Conservation (phyloP, 2,113 vertebrate species). For the Cryptotis parvus region DNA sequence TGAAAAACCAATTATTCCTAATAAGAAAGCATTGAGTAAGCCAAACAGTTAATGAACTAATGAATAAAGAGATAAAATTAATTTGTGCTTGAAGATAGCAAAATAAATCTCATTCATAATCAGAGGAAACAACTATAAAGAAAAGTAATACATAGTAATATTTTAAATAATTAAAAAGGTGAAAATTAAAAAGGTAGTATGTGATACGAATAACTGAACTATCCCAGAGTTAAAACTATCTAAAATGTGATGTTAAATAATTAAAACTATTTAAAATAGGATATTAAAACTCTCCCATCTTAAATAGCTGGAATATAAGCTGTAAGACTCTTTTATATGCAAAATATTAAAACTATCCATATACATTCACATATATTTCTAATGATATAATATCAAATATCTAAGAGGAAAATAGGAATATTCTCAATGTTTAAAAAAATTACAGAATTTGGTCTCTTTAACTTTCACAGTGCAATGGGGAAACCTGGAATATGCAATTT, state of each 20-base stretch:
- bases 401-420: neutral
- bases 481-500: constrained; percentile 33
- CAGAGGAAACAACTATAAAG: neutral
- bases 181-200: neutral
- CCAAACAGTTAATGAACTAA: neutral
- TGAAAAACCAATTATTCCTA: neutral
- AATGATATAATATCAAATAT: too few relatives aligned
- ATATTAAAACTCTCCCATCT: neutral
- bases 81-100: neutral
- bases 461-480: neutral
- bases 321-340: too few relatives aligned
- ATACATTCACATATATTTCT: neutral
- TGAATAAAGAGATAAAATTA: neutral
- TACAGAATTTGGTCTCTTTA: neutral
- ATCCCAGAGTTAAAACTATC: neutral
- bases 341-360: neutral
- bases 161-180: neutral
- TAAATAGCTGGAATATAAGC: too few relatives aligned
- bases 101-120: neutral
- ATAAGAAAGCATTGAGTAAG: neutral
- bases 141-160: neutral
- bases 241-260: too few relatives aligned
- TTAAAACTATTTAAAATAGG: too few relatives aligned
- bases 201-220: neutral
- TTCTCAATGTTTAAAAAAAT: neutral